A percentile compares a stretch with the other conserved stretches of the same genome.
These are phyloP conservation scores for Tychaedon coryphoeus DNA, from an alignment of 2,113 vertebrate genomes.

Conservation along the genomic window DNA sequence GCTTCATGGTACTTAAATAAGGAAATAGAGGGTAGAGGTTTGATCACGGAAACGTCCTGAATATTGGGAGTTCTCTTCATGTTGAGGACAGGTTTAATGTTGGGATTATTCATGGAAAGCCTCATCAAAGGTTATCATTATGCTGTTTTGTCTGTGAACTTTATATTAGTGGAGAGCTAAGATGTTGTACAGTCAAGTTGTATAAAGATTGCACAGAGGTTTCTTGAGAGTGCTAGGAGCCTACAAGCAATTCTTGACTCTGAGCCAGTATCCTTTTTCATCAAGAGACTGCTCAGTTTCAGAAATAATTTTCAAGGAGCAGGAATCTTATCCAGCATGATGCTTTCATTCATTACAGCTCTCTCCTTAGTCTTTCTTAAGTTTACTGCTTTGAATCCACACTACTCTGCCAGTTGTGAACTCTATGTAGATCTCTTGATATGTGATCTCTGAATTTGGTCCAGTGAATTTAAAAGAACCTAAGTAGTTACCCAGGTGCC, in stretches of 20 bases:
- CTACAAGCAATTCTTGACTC: not conserved
- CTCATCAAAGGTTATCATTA: not conserved
- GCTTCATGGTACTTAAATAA: not conserved
- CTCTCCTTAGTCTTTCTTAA: not conserved
- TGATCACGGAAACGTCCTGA: not conserved
- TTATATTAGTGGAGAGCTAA: not conserved
- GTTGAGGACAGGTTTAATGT: not conserved
- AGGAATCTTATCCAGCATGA: not conserved
- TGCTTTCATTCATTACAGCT: not conserved
- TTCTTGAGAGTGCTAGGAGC: not conserved
- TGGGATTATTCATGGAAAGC: not conserved
- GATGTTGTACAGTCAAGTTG: not conserved
- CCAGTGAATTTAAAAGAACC: conserved; percentile 19
- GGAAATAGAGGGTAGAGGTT: not conserved
- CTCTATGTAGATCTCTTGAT: not conserved
- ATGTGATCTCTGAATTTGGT: conserved; percentile 5
- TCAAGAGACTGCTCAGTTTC: not conserved
- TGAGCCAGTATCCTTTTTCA: not conserved
- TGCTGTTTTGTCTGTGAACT: not conserved
- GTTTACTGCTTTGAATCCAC: not conserved
- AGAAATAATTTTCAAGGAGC: not conserved
- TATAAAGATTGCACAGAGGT: not conserved
- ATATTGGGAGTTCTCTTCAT: not conserved
- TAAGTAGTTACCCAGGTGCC: conserved; percentile 1
- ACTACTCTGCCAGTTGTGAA: not conserved